These are phyloP conservation scores for Cardiocondyla obscurior DNA, from an alignment of 1,140 invertebrate genomes.

Conservation along the genomic window DNA sequence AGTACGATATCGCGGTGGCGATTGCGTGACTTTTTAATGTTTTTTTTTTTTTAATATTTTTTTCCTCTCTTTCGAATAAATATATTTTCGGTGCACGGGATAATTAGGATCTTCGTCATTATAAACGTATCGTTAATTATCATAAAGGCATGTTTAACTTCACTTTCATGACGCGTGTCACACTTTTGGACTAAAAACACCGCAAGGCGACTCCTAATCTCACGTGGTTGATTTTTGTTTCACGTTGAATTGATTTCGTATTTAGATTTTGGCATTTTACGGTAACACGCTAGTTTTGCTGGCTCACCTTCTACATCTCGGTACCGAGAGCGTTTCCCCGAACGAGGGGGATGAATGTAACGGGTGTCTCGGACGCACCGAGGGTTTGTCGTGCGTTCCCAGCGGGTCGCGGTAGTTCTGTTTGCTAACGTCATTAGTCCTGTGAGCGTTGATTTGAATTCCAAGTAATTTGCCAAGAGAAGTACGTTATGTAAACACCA, in stretches of 20 bases:
- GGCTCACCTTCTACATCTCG: not conserved
- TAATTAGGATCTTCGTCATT: no score
- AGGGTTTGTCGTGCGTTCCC: not conserved
- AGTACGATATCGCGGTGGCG: not conserved
- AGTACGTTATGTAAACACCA: conserved; percentile 66
- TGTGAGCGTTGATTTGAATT: conserved; percentile 60
- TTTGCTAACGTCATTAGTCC: conserved; percentile 51
- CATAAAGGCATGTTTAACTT: not conserved
- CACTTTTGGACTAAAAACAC: not conserved
- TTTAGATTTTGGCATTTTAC: not conserved
- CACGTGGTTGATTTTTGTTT: no score
- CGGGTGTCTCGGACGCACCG: conserved; percentile 35
- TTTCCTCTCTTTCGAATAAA: not conserved
- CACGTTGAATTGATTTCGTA: not conserved
- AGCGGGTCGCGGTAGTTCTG: conserved; percentile 6
- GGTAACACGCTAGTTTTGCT: not conserved
- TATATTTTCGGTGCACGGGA: not conserved
- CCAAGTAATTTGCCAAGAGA: conserved; percentile 64
- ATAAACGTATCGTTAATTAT: no score
- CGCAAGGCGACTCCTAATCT: not conserved
- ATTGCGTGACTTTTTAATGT: not conserved
- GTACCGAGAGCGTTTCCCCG: not conserved
- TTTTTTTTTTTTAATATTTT: no score
- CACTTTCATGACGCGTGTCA: not conserved
- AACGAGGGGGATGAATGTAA: not conserved